Evolutionary conservation across 2,113 vertebrate genomes (phyloP).

Genomic region (Mixornis gularis): DNA sequence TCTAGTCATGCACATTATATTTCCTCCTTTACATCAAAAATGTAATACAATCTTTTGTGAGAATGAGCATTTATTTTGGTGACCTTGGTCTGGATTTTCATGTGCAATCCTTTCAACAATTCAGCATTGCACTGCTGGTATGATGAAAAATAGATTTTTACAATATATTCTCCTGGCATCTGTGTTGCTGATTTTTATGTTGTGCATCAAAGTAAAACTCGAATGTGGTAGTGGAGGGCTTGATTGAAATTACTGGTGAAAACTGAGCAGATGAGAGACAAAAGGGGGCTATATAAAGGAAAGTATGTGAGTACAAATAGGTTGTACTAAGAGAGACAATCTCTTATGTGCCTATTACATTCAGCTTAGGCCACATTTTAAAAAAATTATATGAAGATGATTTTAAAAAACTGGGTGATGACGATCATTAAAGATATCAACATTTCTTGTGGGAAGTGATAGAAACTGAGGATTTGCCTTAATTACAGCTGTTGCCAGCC

Average conservation of each 20-base stretch:
- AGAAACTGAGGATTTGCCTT: not conserved
- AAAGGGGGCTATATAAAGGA: not conserved
- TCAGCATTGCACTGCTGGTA: not conserved
- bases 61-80: not conserved
- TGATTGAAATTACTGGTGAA: not conserved
- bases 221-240: not conserved
- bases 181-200: not conserved
- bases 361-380: not conserved
- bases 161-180: not conserved
- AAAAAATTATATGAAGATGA: not conserved
- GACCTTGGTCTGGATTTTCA: not conserved
- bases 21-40: not conserved
- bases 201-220: not conserved
- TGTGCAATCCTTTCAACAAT: not conserved
- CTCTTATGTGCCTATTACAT: not conserved
- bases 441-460: not conserved
- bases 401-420: not conserved
- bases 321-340: not conserved
- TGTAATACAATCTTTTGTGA: not conserved
- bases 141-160: not conserved
- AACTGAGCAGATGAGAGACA: not conserved
- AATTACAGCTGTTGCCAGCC: not conserved
- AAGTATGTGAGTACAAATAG: not conserved
- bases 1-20: not conserved
- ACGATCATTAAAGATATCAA: not conserved